Base-by-base conservation (phyloP, 2,888 invertebrate species). In the Liodrosophila aerea region DNA sequence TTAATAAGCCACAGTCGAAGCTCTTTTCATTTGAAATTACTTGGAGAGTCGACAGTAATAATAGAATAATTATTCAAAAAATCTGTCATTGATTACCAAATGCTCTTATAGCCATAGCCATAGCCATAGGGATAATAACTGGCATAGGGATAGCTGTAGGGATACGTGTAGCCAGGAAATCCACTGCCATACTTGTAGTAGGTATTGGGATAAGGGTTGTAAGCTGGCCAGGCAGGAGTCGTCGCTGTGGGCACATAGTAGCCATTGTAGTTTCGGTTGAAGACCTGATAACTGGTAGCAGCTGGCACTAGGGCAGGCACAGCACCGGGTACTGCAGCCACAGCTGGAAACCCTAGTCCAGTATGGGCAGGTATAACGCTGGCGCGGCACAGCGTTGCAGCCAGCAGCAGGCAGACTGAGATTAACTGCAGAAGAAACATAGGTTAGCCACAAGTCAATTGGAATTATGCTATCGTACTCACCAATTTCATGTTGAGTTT, bases 181-280 rank as follows among this genome's bases (percentile, higher is more conserved):
- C 64, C 72, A 1, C 73, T 73, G 7, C 37, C 40, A 34, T 81
- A 74, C 41, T 74, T 74, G 13, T 68, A 67, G 50, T 75, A 75
- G 11, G 71, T 69, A 36, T 54, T 71, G 7, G 72, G 76, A 61
- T 74, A 75, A 4, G 64, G 13, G 1, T 56, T 18, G 12, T 40
- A 46, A 0, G 62, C 45, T 9, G 76, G 72, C 75, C 71, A 71
- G 33, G 52, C 39, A 13, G 66, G 13, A 1, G 64, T 7, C 1
- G 66, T 40, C 3, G 64, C 56, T 1, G 56, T 41, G 7, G 87
- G 80, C 40, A 85, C 80, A 58, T 82, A 76, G 16, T 75, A 66
- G 16, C 87, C 86, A 74, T 88, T 86, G 53, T 85, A 85, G 62
- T 87, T 85, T 4, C 87, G 87, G 1, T 86, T 64, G n/a, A 89